Base-by-base conservation (phyloP, 37 sponge, comb jelly and placozoan species). In the Cliona cf. orientalis region DNA sequence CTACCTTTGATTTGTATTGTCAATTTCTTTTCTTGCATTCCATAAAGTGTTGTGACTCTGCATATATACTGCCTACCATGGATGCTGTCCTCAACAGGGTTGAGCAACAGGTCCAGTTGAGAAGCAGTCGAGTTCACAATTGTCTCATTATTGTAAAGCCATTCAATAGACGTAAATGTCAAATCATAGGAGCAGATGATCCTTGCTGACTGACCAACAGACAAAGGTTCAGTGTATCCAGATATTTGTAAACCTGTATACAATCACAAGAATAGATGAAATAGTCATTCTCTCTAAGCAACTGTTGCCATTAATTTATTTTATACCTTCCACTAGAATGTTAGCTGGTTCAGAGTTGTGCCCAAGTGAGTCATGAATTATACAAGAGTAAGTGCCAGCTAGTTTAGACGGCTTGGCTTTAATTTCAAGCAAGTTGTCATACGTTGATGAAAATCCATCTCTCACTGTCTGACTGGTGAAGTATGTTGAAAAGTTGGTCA, bases 1-100 rank as follows among this genome's bases (percentile, higher is more conserved):
- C 17, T 67, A 67, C 68, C 68, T 67, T 67, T 36, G 17, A 67
- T 40, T 67, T 32, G 68, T 36, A 67, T 29, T 5, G 68, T 35
- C 4, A 67, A 37, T 21, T 4, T 67, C 36, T 67, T 4, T 5
- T 3, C 68, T 19, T 67, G 68, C 36, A 34, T 31, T 35, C 68
- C 68, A 67, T 67, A 67, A 3, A 19, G 36, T 9, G 68, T 67
- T 7, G 36, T 32, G 33, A 32, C 68, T 67, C 68, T 67, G 39
- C 68, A 67, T 7, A 17, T 67, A 19, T 36, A 67, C 68, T 32
- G 37, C 5, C 38, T 35, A 31, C 36, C 36, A 40, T 67, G 25
- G 17, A 67, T 67, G 68, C 19, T 67, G 7, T 67, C 68, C 32
- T 36, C 33, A 4, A 67, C 68, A 35, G 68, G 68, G 39, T 31